phyloP scores from a whole-genome alignment of 1,140 invertebrate genomes.

The Hyles euphorbiae region DNA sequence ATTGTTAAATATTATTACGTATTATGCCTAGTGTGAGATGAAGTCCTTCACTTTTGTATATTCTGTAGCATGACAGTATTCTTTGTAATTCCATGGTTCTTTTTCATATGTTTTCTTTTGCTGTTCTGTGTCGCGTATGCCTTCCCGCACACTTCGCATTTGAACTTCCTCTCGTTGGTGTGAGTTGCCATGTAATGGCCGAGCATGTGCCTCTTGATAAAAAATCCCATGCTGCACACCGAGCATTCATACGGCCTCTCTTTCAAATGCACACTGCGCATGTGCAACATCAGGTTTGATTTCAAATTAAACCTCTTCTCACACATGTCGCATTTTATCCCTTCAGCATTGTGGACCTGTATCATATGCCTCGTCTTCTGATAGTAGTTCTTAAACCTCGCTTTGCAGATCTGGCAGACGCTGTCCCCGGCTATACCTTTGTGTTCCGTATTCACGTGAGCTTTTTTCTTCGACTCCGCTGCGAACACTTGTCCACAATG shows the following conservation, averaged over 20 bases:
- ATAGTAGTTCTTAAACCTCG: conserved; percentile 65
- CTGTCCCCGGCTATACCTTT: conserved; percentile 64
- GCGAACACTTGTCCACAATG: conserved; percentile 56
- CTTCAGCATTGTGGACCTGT: conserved; percentile 58
- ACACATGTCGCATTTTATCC: conserved; percentile 59
- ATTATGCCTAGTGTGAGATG: too few relatives aligned
- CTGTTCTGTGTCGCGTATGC: conserved; percentile 62
- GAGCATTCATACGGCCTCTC: conserved; percentile 62
- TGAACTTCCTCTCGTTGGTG: conserved; percentile 62
- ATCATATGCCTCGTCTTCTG: conserved; percentile 67
- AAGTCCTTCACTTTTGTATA: conserved; percentile 20
- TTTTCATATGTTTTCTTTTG: conserved; percentile 64
- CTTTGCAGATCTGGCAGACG: conserved; percentile 63
- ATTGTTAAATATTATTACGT: too few relatives aligned
- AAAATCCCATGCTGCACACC: conserved; percentile 63
- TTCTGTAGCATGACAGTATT: conserved; percentile 16
- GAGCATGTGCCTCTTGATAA: conserved; percentile 61
- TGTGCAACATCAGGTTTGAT: conserved; percentile 59
- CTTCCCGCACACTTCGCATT: conserved; percentile 61
- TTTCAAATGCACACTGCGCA: conserved; percentile 61
- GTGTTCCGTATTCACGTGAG: conserved; percentile 60
- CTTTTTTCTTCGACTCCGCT: conserved; percentile 59
- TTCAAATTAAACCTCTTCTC: conserved; percentile 63
- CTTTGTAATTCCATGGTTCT: conserved; percentile 58
- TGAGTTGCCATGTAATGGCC: conserved; percentile 62